Base-by-base conservation (phyloP, 1,140 invertebrate species). In the Prorops nasuta region DNA sequence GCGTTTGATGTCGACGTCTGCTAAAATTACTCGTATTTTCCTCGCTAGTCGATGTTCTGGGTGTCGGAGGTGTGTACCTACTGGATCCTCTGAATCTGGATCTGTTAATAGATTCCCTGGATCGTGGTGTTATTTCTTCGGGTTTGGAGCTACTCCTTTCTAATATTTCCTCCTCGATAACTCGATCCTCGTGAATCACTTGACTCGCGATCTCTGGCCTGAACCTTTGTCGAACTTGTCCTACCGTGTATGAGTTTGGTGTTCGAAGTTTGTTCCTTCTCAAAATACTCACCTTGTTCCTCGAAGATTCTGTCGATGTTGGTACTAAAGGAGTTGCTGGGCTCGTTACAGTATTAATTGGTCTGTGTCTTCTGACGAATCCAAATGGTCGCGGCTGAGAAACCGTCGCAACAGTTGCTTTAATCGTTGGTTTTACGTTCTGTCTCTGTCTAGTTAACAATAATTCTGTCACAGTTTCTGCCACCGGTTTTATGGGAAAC, bases 371-470 rank as follows among this genome's bases (percentile, higher is more conserved):
- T 53, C 68, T 58, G 16, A 74, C 72, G 56, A 76, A 81, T 61
- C 78, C 75, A 55, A 81, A 81, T n/a, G 80, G 79, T 64, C 80
- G 67, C 44, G 80, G 79, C 67, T 79, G 80, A 47, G 80, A 79
- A 41, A 81, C 73, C 21, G 69, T 64, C 17, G 74, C 65, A 42
- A 69, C 59, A 22, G 74, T 74, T 56, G 54, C 56, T 51, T 56
- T 66, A 18, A 64, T 52, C 22, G 55, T 52, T 37, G 64, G 38
- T 34, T 63, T 56, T 73, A 56, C 24, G 44, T 28, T 21, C 31
- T 32, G 19, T 41, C 45, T 22, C 34, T 41, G 50, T 0, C 71
- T 74, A 1, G 69, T 70, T 17, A 69, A 53, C 12, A 71, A 48
- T 35, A 70, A 71, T 54, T 73, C 72, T 18, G 69, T 74, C 7